Base-by-base conservation (phyloP, 2,113 vertebrate genomes). In the Oncorhynchus nerka region DNA sequence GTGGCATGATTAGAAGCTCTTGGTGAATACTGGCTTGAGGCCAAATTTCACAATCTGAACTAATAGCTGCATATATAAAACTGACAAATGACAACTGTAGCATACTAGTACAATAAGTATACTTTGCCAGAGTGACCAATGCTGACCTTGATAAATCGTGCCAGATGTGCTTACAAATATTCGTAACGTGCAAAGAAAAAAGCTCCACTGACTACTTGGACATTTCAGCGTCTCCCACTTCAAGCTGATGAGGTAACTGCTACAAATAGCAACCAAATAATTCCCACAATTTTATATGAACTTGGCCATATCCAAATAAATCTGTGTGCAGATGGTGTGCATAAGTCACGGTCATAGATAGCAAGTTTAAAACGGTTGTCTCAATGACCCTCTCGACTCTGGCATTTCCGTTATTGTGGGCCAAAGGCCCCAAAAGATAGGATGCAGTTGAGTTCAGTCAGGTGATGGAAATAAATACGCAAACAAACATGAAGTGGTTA, bases 341-440 rank as follows among this genome's bases (percentile, higher is more conserved):
- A 13, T 45, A 55, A 16, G 3, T 45, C 39, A 70, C 30, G 67
- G 67, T 57, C 76, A 34, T 28, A 71, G 51, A 49, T 55, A 77
- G 81, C 81, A 83, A 88, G 86, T 91, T 91, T 89, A 91, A 91
- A 91, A 90, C 84, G 85, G 89, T 90, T 89, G 91, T 88, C 88
- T 91, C 70, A 45, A 11, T 45, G 39, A 68, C 72, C 62, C 73
- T 64, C n/a, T 70, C 39, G 2, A 45, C 13, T 45, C 39, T 45
- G 2, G 26, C n/a, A 4, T 19, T 55, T 66, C 24, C 22, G 1
- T 66, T n/a, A 24, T 24, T 26, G 26, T 28, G 26, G 64, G 64
- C 59, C 9, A 22, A 30, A 45, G 72, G 57, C 34, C 34, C 34
- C n/a, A 70, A 74, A 5, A 61, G 19, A 61, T 6, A 61, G 59